Evolutionary conservation across 2,113 vertebrate species (phyloP), one percentile per base, ranked within the genome.

Genomic region (Spermophilus dauricus): DNA sequence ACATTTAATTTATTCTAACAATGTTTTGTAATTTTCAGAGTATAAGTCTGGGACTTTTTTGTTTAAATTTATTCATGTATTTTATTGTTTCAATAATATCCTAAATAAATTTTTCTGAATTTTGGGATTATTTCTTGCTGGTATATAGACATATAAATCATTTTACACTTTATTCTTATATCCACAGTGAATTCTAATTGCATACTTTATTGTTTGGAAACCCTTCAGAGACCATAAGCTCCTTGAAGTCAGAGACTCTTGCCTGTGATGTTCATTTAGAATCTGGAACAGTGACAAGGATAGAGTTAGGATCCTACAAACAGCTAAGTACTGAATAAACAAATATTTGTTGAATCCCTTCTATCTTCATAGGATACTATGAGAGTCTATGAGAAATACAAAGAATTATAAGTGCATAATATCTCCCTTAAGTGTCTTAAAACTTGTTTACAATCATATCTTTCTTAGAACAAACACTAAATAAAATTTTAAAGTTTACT

Each of bases 131-230:
- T 89, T 89, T 94, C 20, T 96, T 85, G 56, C 45, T 48, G 37
- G 18, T 30, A 4, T 65, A 37, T 22, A 91, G 17, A 94, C 63
- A 48, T 61, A 51, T 2, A 67, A 39, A 2, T 96, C 30, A 67
- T n/a, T 75, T 85, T 45, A 7, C 28, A 63, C 42, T 89, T 94
- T 86, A 70, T 39, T 61, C 24, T 96, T 75, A 3, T 61, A 70
- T 17, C 30, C 30, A 61, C 17, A 73, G 39, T 53, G 17, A 22
- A 65, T 88, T 73, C 16, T 84, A 88, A 48, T 20, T 30, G 30
- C 20, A 30, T 22, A 24, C 92, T 92, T 89, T 95, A 26, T 80
- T 89, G 67, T 85, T 95, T 81, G 67, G 61, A 85, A 92, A 85
- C 26, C 26, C 10, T 56, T 51, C 1, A 26, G 2, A 78, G 65